phyloP scores from a whole-genome alignment of 2,888 invertebrate species.

The Watsonalla binaria region DNA sequence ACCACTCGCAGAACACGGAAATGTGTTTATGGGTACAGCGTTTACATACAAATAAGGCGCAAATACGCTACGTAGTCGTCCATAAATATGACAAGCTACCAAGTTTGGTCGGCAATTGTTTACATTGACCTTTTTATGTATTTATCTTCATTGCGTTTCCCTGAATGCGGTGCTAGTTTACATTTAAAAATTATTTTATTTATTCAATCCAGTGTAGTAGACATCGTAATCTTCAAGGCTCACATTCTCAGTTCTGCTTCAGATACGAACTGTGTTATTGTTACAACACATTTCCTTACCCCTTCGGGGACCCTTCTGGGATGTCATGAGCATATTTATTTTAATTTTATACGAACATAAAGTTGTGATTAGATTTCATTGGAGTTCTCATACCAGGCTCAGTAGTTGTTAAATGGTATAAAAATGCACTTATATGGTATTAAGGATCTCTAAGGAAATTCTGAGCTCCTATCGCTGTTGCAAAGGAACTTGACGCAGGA shows the following conservation, averaged over 20 bases:
- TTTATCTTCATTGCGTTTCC: conserved; percentile 5
- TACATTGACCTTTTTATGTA: conserved; percentile 4
- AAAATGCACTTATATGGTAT: background rate
- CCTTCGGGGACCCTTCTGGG: too few relatives aligned
- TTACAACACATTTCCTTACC: too few relatives aligned
- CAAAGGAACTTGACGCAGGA: background rate
- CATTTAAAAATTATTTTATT: background rate
- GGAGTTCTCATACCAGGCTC: too few relatives aligned
- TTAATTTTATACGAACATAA: too few relatives aligned
- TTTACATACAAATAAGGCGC: conserved; percentile 12
- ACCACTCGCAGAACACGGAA: conserved; percentile 11
- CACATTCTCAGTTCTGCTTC: too few relatives aligned
- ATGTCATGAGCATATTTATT: too few relatives aligned
- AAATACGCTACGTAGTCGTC: conserved; percentile 10
- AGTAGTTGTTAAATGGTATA: too few relatives aligned
- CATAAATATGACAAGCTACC: conserved; percentile 9
- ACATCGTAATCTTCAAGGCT: too few relatives aligned
- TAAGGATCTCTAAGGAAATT: background rate
- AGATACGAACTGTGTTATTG: too few relatives aligned
- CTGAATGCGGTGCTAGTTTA: background rate
- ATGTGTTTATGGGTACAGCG: conserved; percentile 10
- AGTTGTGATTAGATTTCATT: too few relatives aligned
- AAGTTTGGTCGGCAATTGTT: conserved; percentile 10
- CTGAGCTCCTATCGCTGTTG: background rate
- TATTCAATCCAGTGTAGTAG: too few relatives aligned